phyloP scores from a whole-genome alignment of 1,140 invertebrate genomes.

The Popillia japonica region DNA sequence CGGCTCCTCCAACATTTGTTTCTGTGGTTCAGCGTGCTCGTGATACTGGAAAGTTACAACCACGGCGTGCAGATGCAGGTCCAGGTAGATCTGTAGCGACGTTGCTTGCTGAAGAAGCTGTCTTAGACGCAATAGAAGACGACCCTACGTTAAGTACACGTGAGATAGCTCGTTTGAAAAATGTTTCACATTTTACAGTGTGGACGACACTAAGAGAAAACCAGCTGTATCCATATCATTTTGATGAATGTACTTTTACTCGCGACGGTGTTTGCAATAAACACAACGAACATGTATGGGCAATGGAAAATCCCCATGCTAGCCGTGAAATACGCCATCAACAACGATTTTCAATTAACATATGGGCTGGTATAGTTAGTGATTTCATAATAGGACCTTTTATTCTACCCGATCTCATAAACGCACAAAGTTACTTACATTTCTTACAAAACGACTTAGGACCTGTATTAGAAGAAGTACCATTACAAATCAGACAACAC shows the following conservation, averaged over 20 bases:
- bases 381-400: background rate
- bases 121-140: background rate
- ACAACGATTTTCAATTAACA: background rate
- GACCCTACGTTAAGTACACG: slow-evolving; percentile 2
- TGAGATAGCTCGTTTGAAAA: background rate
- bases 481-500: background rate
- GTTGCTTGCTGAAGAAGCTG: background rate
- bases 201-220: background rate
- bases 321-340: no score
- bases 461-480: background rate
- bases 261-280: background rate
- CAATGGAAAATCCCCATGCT: background rate
- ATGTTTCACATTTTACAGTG: background rate
- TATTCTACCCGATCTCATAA: background rate
- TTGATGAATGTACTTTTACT: background rate
- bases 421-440: background rate
- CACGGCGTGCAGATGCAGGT: background rate
- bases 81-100: background rate
- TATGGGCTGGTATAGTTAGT: background rate
- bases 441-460: background rate
- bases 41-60: background rate
- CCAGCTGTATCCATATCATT: background rate
- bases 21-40: background rate
- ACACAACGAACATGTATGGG: background rate
- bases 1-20: background rate